A percentile compares a stretch with the other conserved stretches of the same genome.
Evolutionary conservation across 1,140 invertebrate genomes (phyloP).

Genomic region (Drosophila ambigua): DNA sequence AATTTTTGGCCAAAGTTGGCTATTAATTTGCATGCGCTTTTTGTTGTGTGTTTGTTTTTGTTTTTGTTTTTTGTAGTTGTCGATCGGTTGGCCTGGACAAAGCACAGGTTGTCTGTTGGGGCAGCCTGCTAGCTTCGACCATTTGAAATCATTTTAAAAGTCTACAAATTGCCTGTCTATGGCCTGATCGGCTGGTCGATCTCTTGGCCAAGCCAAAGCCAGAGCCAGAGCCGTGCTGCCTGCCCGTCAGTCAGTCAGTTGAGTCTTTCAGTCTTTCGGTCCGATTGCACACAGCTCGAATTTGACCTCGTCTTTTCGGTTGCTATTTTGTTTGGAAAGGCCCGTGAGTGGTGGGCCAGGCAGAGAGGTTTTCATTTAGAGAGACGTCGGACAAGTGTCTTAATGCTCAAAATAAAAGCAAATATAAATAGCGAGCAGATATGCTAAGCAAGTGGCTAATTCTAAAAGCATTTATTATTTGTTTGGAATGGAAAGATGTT

Average conservation of each 20-base stretch:
- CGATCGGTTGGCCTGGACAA: conserved; percentile 30
- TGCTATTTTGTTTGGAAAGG: conserved; percentile 62
- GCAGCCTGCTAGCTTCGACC: conserved; percentile 27
- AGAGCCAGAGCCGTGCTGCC: conserved; percentile 24
- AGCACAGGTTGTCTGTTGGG: conserved; percentile 37
- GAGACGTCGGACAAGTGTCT: too few relatives aligned
- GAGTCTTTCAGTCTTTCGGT: conserved; percentile 32
- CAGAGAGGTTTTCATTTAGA: conserved; percentile 38
- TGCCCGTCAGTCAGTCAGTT: conserved; percentile 45
- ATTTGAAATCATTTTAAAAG: conserved; percentile 77
- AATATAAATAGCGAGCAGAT: conserved; percentile 4
- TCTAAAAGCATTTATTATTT: not conserved
- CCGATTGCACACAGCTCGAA: conserved; percentile 63
- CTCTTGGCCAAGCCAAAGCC: too few relatives aligned
- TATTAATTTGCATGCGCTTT: conserved; percentile 78
- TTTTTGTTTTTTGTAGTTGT: conserved; percentile 6
- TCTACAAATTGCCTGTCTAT: conserved; percentile 80
- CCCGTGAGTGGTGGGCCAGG: conserved; percentile 14
- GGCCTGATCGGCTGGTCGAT: conserved; percentile 25
- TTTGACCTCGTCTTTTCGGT: conserved; percentile 69
- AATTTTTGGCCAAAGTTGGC: conserved; percentile 73
- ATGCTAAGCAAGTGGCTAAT: too few relatives aligned
- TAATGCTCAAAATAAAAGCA: not conserved
- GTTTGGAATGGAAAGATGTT: not conserved
- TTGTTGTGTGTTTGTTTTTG: conserved; percentile 30